Percentiles rank a stretch among this genome's conserved stretches.
Evolutionary conservation across 2,797 vertebrate genomes (phyloP).

Genomic region (Picus viridis): DNA sequence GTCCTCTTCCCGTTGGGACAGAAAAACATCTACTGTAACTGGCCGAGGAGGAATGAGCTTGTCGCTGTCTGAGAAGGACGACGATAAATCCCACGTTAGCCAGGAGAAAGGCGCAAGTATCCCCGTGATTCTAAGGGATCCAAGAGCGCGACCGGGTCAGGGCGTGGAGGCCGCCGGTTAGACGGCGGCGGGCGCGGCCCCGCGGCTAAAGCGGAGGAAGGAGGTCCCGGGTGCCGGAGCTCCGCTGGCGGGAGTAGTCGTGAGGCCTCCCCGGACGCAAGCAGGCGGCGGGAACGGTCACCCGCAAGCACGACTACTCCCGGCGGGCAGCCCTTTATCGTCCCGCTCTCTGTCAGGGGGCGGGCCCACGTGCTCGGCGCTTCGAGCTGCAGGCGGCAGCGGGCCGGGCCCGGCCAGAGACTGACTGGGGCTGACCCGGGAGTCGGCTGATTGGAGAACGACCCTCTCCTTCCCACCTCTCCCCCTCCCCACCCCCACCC

Average conservation of each 20-base stretch:
- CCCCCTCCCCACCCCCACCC: too few species aligned
- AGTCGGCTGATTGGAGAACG: neutral
- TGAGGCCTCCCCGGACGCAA: neutral
- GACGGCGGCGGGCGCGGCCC: neutral
- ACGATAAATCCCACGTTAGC: neutral
- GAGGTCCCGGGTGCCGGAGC: neutral
- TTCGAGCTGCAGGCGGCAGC: neutral
- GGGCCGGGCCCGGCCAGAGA: neutral
- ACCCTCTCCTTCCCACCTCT: too few species aligned
- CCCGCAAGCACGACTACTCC: neutral
- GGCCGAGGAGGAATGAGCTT: rapidly evolving
- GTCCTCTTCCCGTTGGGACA: rapidly evolving
- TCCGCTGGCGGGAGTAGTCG: neutral
- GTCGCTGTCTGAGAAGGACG: neutral
- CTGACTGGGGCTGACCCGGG: neutral
- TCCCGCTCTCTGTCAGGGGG: neutral
- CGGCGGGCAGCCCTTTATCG: neutral
- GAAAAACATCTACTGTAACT: neutral
- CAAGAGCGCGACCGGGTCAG: too few species aligned
- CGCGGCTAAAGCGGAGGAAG: neutral
- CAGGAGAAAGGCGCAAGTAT: neutral
- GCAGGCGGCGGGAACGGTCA: neutral
- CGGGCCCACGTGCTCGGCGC: neutral
- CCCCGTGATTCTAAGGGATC: neutral
- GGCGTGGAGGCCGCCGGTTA: neutral